These are phyloP conservation scores for Notolabrus celidotus DNA, from an alignment of 2,797 vertebrate genomes.

Conservation along the genomic window DNA sequence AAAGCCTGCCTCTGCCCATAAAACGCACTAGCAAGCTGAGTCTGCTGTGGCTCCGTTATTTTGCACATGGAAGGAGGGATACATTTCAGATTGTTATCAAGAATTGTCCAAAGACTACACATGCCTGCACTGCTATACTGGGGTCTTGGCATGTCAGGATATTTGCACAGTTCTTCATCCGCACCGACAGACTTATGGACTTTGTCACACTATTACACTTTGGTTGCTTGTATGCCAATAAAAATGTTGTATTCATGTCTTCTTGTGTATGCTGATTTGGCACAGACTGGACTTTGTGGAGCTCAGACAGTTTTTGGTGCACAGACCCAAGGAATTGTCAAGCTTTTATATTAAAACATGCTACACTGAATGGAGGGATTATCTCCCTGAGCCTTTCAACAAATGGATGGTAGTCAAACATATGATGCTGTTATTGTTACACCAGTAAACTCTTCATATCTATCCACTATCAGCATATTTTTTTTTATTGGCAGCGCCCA, in stretches of 20 bases:
- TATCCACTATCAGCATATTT: too few relatives aligned
- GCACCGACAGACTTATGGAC: conserved; percentile 64
- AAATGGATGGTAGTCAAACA: conserved; percentile 16
- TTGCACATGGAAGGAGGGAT: conserved; percentile 67
- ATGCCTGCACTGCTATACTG: conserved; percentile 75
- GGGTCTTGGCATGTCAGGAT: conserved; percentile 68
- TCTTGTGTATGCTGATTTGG: conserved; percentile 71
- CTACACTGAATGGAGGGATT: conserved; percentile 47
- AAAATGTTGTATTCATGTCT: conserved; percentile 73
- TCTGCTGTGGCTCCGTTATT: conserved; percentile 67
- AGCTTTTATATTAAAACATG: conserved; percentile 54
- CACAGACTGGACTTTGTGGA: conserved; percentile 29
- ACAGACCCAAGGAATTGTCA: conserved; percentile 65
- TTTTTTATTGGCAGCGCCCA: too few relatives aligned
- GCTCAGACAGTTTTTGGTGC: conserved; percentile 37
- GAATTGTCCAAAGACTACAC: conserved; percentile 81
- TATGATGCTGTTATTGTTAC: conserved; percentile 23
- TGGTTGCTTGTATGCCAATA: conserved; percentile 62
- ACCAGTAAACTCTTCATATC: conserved; percentile 1
- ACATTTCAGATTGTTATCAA: conserved; percentile 82
- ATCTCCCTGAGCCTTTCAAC: conserved; percentile 25
- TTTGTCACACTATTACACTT: conserved; percentile 74
- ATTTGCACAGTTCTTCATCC: conserved; percentile 75
- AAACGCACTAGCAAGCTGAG: conserved; percentile 67
- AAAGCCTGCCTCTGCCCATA: conserved; percentile 60